phyloP scores from a whole-genome alignment of 35 echinoderm and acorn worm species.

The Apostichopus parvimensis region DNA sequence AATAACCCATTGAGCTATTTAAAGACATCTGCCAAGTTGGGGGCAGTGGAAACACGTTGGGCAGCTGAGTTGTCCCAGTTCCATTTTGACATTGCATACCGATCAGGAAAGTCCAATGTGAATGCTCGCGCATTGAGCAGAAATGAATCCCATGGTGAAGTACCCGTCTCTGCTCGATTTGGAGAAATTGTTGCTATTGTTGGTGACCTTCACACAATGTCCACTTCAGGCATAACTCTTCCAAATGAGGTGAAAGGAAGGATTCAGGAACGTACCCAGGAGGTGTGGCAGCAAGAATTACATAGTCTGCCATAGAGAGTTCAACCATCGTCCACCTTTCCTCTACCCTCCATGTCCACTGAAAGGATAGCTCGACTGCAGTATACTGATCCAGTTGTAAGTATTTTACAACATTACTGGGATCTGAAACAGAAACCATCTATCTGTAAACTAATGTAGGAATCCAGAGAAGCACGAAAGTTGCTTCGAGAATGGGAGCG shows the following conservation, averaged over 20 bases:
- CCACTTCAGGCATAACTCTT: too few species aligned
- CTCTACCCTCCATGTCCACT: background rate
- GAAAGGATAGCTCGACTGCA: background rate
- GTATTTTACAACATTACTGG: constrained; percentile 9
- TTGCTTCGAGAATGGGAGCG: constrained; percentile 48
- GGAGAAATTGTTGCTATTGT: background rate
- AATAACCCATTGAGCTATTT: constrained; percentile 78
- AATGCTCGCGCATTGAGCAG: constrained; percentile 64
- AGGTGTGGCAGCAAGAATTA: too few species aligned
- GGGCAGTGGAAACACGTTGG: constrained; percentile 69
- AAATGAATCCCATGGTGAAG: constrained; percentile 52
- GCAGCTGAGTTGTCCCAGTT: constrained; percentile 62
- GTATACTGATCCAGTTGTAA: background rate
- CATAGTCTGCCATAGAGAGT: too few species aligned
- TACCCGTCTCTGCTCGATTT: constrained; percentile 17
- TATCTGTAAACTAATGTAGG: background rate
- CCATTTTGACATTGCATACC: constrained; percentile 62
- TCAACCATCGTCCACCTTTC: too few species aligned
- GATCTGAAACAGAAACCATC: background rate
- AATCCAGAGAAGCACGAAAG: constrained; percentile 16
- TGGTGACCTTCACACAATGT: too few species aligned
- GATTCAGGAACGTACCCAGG: too few species aligned
- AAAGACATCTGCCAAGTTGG: constrained; percentile 64
- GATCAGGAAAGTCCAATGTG: constrained; percentile 50
- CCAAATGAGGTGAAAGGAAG: background rate